Evolutionary conservation across 2,797 vertebrate species (phyloP).

Genomic region (Sparus aurata): DNA sequence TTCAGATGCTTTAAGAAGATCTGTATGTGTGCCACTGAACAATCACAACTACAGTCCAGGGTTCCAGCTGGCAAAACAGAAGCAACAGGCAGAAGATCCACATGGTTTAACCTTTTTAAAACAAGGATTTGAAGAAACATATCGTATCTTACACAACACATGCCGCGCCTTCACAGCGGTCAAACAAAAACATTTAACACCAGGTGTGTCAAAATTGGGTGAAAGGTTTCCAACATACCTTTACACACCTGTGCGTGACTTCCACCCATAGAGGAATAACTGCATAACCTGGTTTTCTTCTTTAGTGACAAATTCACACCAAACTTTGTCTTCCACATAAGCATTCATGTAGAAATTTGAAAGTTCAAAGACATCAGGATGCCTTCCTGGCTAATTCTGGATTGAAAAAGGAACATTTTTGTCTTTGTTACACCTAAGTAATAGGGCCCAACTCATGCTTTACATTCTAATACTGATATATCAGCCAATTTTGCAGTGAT

Average conservation of each 20-base stretch:
- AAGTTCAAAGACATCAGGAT: too few relatives aligned
- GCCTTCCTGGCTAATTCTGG: background rate
- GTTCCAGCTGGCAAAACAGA: background rate
- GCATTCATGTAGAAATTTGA: background rate
- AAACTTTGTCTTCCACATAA: background rate
- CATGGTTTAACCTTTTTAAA: background rate
- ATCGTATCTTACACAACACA: too few relatives aligned
- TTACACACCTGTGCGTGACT: background rate
- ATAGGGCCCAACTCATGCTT: too few relatives aligned
- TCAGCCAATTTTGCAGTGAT: too few relatives aligned
- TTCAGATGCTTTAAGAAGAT: background rate
- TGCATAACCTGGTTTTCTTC: background rate
- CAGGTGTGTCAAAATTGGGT: background rate
- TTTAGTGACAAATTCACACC: too few relatives aligned
- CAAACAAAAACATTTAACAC: slow-evolving; percentile 1
- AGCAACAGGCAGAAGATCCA: background rate
- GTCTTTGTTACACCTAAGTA: background rate
- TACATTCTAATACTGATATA: too few relatives aligned
- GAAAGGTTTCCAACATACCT: background rate
- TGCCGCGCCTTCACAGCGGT: accelerated
- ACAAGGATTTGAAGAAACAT: background rate
- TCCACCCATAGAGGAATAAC: background rate
- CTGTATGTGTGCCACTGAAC: background rate
- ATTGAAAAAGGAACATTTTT: background rate
- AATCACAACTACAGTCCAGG: background rate